Percentiles rank a stretch among this genome's conserved stretches.
Conservation (phyloP, 2,888 invertebrate genomes). For the Hymenopus coronatus region DNA sequence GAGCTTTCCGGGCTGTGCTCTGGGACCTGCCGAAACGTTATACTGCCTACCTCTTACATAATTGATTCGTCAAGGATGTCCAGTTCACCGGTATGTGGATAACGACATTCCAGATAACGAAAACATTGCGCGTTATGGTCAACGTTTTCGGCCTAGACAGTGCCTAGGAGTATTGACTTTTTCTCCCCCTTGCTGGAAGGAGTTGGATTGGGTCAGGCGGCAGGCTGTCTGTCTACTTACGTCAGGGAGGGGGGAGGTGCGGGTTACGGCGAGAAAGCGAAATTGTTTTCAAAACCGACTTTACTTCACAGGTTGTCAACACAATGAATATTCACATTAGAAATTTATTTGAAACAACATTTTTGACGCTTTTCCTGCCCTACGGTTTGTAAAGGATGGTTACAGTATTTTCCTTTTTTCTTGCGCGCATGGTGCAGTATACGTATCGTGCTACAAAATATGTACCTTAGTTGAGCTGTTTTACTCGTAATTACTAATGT, state of each 20-base stretch:
- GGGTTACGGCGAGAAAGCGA: neutral
- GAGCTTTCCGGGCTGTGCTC: neutral
- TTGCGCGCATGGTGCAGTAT: no score
- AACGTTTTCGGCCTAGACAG: constrained; percentile 5
- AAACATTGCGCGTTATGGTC: neutral
- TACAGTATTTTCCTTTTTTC: no score
- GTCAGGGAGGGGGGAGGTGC: neutral
- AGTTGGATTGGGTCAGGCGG: constrained; percentile 21
- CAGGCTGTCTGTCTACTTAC: constrained; percentile 26
- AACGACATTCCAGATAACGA: no score
- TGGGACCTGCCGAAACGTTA: neutral
- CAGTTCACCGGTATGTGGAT: neutral
- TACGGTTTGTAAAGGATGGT: no score
- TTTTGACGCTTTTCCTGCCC: no score
- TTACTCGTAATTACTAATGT: no score
- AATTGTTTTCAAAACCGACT: neutral
- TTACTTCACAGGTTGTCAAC: neutral
- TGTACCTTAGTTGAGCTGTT: no score
- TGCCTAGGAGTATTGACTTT: constrained; percentile 24
- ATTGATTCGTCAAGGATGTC: neutral
- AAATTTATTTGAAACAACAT: no score
- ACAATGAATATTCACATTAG: no score
- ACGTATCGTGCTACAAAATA: no score
- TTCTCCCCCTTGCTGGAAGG: neutral
- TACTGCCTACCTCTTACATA: neutral